phyloP scores from a whole-genome alignment of 2,113 vertebrate genomes.

The Gobio gobio region DNA sequence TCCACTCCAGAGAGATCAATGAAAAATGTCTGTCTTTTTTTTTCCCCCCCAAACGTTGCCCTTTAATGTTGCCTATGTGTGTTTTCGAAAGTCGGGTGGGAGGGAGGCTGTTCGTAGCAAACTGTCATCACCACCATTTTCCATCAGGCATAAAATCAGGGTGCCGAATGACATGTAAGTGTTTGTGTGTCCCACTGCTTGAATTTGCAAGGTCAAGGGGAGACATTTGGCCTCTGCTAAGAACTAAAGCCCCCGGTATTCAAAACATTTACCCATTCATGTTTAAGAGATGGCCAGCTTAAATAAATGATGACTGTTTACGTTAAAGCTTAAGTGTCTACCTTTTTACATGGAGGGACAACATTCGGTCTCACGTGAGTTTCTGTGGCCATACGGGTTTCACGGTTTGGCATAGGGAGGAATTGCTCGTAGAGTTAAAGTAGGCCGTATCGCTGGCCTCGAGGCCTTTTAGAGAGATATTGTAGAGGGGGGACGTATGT shows the following conservation, averaged over 20 bases:
- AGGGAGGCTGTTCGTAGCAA: background rate
- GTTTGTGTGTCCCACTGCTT: conserved; percentile 47
- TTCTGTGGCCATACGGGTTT: conserved; percentile 72
- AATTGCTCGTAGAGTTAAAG: background rate
- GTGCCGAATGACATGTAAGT: conserved; percentile 57
- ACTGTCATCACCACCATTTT: conserved; percentile 46
- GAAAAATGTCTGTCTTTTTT: background rate
- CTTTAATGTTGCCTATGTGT: conserved; percentile 33
- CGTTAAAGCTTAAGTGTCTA: conserved; percentile 74
- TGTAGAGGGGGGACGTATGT: conserved; percentile 43
- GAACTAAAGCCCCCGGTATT: conserved; percentile 73
- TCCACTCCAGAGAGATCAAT: conserved; percentile 24
- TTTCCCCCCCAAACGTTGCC: background rate
- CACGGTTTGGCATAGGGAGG: conserved; percentile 29
- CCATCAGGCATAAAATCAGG: conserved; percentile 46
- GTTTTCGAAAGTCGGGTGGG: conserved; percentile 13
- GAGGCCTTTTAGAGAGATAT: conserved; percentile 41
- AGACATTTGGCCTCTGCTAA: conserved; percentile 75
- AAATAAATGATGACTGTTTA: conserved; percentile 86
- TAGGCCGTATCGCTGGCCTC: conserved; percentile 4
- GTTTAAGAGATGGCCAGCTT: conserved; percentile 79
- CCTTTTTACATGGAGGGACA: conserved; percentile 77
- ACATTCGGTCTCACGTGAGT: conserved; percentile 75
- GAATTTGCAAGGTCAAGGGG: conserved; percentile 53
- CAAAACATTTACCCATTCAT: conserved; percentile 78